phyloP scores from a whole-genome alignment of 2,797 vertebrate species.

The Acipenser ruthenus region DNA sequence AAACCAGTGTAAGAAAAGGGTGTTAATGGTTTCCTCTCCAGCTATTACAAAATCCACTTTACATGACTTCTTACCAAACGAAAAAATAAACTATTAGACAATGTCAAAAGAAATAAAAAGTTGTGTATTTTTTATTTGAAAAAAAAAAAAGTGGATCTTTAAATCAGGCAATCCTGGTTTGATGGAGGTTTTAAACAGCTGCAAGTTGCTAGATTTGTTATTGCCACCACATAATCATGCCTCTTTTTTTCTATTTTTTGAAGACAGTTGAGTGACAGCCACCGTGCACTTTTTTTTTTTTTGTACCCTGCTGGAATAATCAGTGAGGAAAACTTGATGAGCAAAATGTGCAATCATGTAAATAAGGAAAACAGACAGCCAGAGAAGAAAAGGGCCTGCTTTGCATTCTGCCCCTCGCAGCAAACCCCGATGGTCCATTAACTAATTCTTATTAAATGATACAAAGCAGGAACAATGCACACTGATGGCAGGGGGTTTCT shows the following conservation, averaged over 20 bases:
- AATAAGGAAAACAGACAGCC: constrained; percentile 41
- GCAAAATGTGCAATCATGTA: constrained; percentile 53
- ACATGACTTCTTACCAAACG: background rate
- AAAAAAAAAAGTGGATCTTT: constrained; percentile 1
- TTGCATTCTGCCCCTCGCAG: constrained; percentile 40
- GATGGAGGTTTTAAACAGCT: background rate
- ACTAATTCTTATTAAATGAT: constrained; percentile 49
- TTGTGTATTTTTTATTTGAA: background rate
- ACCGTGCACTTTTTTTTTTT: constrained; percentile 9
- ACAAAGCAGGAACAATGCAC: constrained; percentile 43
- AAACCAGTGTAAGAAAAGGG: too few species aligned
- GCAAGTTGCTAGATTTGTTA: background rate
- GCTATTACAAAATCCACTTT: too few species aligned
- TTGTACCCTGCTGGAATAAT: constrained; percentile 26
- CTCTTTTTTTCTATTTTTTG: background rate
- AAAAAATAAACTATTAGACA: background rate
- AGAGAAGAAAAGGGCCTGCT: constrained; percentile 44
- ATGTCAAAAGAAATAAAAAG: background rate
- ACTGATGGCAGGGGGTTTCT: constrained; percentile 39
- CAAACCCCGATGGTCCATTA: constrained; percentile 42
- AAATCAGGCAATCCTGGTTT: background rate
- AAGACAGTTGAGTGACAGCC: constrained; percentile 11
- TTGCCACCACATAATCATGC: background rate
- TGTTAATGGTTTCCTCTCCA: too few species aligned
- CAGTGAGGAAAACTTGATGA: constrained; percentile 39